phyloP scores from a whole-genome alignment of 2,888 invertebrate genomes.

The Pyrgus malvae region DNA sequence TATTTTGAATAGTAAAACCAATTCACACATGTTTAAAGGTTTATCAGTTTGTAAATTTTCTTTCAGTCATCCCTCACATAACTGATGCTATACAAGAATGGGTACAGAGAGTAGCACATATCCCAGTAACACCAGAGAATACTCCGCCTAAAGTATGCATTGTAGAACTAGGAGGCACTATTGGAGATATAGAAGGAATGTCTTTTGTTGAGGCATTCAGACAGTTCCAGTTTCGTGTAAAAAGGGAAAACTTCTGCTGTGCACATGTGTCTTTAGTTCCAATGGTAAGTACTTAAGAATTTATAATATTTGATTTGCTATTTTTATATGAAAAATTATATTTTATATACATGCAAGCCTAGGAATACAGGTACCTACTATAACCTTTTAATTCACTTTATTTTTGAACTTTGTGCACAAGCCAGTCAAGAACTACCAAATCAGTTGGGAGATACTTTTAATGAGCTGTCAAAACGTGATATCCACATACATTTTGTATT shows the following conservation, averaged over 20 bases:
- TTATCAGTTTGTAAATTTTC: no score
- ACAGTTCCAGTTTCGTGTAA: conserved; percentile 97
- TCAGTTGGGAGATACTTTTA: no score
- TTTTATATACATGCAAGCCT: background rate
- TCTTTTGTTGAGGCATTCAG: conserved; percentile 99
- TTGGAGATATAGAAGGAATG: conserved; percentile 99
- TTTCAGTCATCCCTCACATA: conserved; percentile 96
- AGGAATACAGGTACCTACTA: background rate
- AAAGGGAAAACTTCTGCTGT: conserved; percentile 95
- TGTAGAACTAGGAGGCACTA: conserved; percentile 97
- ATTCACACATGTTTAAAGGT: no score
- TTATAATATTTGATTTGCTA: background rate
- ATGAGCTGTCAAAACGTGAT: no score
- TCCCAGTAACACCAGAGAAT: conserved; percentile 89
- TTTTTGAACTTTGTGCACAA: no score
- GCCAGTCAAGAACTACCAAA: no score
- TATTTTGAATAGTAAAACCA: no score
- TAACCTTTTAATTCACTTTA: background rate
- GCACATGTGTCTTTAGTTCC: conserved; percentile 99
- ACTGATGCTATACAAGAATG: conserved; percentile 99
- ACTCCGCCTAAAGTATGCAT: conserved; percentile 90
- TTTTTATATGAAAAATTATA: background rate
- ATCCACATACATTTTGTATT: no score
- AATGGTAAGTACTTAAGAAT: conserved; percentile 80
- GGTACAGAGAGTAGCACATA: conserved; percentile 95